Evolutionary conservation across 2,113 vertebrate species (phyloP), one percentile per base, ranked within the genome.

Genomic region (Condylura cristata): DNA sequence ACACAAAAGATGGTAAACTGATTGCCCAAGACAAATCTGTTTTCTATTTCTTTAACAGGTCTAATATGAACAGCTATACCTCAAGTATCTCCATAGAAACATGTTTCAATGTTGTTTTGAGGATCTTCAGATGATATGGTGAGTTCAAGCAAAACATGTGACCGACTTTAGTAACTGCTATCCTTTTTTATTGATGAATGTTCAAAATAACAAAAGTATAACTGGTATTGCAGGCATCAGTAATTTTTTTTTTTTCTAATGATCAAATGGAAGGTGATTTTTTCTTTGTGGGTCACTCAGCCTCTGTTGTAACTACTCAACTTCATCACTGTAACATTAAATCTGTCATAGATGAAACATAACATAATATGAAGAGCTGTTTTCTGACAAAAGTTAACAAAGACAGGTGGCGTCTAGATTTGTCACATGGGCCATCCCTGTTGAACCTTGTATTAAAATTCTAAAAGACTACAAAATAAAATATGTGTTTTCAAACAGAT

Each of bases 1-100:
- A 95, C 61, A 88, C 39, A 44, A 79, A 90, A 81, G 4, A 32
- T 34, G 10, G 14, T 72, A 86, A 81, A 96, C 60, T 84, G 28
- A 74, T 58, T 96, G 58, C 70, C 68, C 80, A 66, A 68, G 87
- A 94, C 46, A 96, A 96, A 93, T 78, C 53, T 79, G 53, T 14
- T 37, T 80, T 68, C 66, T 93, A 34, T 74, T 91, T 68, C 56
- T 44, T 86, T 13, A 91, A 72, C 20, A 65, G 13, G 22, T 92
- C 17, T 56, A 72, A 60, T 60, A 26, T 37, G 41, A 81, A 53
- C 65, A 94, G 84, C 20, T 63, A 66, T n/a, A 34, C 16, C 32
- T 11, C 26, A 6, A 37, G 3, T 95, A 60, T 91, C 89, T 37
- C 76, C 24, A 11, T 16, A 56, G 63, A 81, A 90, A 80, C 3